Conservation (phyloP, 2,888 invertebrate species). For the Bugula neritina region DNA sequence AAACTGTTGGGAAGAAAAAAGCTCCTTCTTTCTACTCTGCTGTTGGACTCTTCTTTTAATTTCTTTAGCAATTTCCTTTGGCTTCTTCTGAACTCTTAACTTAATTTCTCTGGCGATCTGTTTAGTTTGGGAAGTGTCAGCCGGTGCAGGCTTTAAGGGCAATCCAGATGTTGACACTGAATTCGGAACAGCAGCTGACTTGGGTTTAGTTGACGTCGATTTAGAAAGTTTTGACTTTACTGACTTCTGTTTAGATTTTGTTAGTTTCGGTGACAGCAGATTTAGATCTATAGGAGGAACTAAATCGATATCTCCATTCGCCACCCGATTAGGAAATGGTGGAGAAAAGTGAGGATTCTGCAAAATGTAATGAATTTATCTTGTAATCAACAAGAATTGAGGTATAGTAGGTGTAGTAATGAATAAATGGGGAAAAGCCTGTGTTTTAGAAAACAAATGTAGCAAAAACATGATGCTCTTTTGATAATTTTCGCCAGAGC, state of each 20-base stretch:
- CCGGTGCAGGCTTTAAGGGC: neutral
- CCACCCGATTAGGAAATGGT: too few relatives aligned
- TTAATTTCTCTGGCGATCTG: constrained; percentile 22
- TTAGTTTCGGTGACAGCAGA: neutral
- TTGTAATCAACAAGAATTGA: too few relatives aligned
- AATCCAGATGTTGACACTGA: neutral
- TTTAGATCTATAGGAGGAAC: constrained; percentile 22
- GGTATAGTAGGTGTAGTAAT: too few relatives aligned
- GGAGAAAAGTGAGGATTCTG: too few relatives aligned
- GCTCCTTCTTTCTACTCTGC: neutral
- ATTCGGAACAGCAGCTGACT: neutral
- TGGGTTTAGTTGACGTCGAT: neutral
- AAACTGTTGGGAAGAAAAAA: neutral
- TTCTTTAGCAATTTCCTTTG: constrained; percentile 2
- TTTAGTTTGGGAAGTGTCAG: neutral
- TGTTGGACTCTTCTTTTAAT: constrained; percentile 25
- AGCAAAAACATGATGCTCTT: too few relatives aligned
- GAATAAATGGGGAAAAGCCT: too few relatives aligned
- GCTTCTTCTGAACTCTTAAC: constrained; percentile 1
- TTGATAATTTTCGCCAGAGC: too few relatives aligned
- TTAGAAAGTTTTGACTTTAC: neutral
- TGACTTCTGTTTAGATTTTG: neutral
- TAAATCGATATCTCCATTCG: neutral
- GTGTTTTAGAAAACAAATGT: too few relatives aligned
- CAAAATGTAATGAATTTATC: too few relatives aligned